Evolutionary conservation across 2,888 invertebrate genomes (phyloP), one percentile per base, ranked within the genome.

Genomic region (Fragum fragum): DNA sequence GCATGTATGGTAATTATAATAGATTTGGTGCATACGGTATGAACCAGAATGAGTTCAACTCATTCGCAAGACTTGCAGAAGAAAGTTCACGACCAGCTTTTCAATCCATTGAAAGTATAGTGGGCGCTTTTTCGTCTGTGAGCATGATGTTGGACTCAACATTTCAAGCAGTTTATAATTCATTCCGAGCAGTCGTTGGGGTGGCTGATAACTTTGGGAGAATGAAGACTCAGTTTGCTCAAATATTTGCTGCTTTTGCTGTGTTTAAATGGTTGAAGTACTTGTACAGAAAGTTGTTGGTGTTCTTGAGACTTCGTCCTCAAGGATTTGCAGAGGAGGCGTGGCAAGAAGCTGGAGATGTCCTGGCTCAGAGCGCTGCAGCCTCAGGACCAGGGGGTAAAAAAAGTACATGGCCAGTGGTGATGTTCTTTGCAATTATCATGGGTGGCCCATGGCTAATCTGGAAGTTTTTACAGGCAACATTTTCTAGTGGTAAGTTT

Each of bases 61-160:
- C 90, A 21, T 93, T 98, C 92, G 96, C 98, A 71, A 97, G 97
- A 93, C 95, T 97, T 92, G 98, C 98, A 0, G 98, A 98, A 94
- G 98, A 98, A 90, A 97, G 97, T 90, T 97, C 98, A 0, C 95
- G 98, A 63, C 97, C 97, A 76, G 98, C 99, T 9, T 99, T 99
- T 94, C 97, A 98, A 91, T 98, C 98, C 18, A 98, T 99, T 88
- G 98, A 99, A 94, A 97, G 98, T 72, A 95, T 99, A 26, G 98
- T 98, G 1, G 96, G 97, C 88, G 98, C 99, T 0, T 97, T 99
- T 87, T 97, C 97, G 23, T 98, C 99, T 72, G 96, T 99, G 1
- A 97, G 98, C 1, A 97, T 98, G 96, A 98, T 99, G 98, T 95
- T 99, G 76, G 99, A 99, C 92, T 99, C 98, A 28, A 99, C 99